A percentile compares a stretch with the other conserved stretches of the same genome.
Conservation (phyloP, 1,140 invertebrate genomes). For the Brachystomella parvula region DNA sequence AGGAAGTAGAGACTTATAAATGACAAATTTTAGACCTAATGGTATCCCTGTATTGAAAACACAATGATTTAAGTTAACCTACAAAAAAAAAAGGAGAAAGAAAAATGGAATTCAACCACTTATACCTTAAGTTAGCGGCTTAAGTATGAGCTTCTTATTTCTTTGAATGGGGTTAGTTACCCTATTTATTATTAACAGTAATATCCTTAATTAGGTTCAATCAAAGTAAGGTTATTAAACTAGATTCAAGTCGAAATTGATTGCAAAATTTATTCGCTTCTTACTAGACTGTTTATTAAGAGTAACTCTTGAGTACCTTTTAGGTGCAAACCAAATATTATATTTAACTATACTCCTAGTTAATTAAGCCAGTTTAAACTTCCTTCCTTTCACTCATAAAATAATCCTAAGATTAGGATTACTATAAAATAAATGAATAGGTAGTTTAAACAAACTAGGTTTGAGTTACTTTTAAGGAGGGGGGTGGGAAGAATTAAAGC, state of each 20-base stretch:
- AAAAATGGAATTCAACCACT: constrained; percentile 48
- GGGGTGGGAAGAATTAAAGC: constrained; percentile 50
- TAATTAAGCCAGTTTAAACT: constrained; percentile 50
- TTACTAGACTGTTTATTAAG: constrained; percentile 46
- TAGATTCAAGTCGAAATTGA: constrained; percentile 53
- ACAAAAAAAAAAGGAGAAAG: constrained; percentile 50
- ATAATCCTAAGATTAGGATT: constrained; percentile 50
- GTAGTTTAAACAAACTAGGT: constrained; percentile 43
- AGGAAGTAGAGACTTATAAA: constrained; percentile 34
- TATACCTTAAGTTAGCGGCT: constrained; percentile 44
- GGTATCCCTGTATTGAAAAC: constrained; percentile 53
- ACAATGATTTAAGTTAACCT: constrained; percentile 52
- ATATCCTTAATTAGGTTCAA: constrained; percentile 53
- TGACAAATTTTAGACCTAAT: not conserved
- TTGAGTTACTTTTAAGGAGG: constrained; percentile 42
- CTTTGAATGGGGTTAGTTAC: constrained; percentile 45
- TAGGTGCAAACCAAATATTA: constrained; percentile 57
- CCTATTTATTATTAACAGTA: constrained; percentile 51
- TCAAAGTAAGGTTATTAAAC: constrained; percentile 49
- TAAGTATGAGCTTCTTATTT: constrained; percentile 42
- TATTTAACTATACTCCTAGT: constrained; percentile 52
- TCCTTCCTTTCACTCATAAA: constrained; percentile 56
- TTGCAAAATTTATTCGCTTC: constrained; percentile 49
- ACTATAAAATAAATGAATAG: constrained; percentile 48
- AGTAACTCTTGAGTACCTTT: constrained; percentile 43